Evolutionary conservation across 1,140 invertebrate genomes (phyloP).

Genomic region (Ruditapes philippinarum): DNA sequence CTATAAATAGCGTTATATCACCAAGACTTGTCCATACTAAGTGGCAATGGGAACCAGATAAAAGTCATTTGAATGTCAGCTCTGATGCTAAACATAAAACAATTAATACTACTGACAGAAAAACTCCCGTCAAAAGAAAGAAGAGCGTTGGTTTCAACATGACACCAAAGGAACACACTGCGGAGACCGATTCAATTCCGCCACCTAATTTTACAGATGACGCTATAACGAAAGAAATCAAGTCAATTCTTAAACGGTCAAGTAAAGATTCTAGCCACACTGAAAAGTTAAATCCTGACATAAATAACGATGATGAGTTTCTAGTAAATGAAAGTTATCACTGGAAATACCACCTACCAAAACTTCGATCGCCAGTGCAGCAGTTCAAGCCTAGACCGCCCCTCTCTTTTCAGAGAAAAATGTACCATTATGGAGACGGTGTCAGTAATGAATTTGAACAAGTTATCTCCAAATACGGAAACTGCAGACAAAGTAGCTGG

Average conservation of each 20-base stretch:
- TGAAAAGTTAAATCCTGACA: neutral
- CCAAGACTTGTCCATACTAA: neutral
- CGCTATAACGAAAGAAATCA: conserved; percentile 29
- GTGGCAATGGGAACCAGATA: conserved; percentile 52
- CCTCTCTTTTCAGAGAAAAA: conserved; percentile 24
- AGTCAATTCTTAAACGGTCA: conserved; percentile 58
- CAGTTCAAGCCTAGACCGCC: neutral
- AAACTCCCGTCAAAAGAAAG: neutral
- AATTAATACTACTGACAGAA: neutral
- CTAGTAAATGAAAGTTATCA: conserved; percentile 44
- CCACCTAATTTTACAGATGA: neutral
- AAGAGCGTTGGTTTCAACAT: conserved; percentile 55
- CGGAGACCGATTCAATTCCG: neutral
- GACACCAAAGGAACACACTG: conserved; percentile 14
- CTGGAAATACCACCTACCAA: conserved; percentile 55
- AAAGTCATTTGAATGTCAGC: conserved; percentile 32
- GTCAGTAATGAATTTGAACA: conserved; percentile 59
- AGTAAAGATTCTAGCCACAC: neutral
- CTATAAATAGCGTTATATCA: conserved; percentile 5
- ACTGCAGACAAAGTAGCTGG: conserved; percentile 59
- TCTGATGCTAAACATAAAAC: neutral
- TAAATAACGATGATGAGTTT: conserved; percentile 24
- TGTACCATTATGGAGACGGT: conserved; percentile 47
- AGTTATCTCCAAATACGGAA: conserved; percentile 58
- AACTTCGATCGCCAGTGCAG: conserved; percentile 29